phyloP scores from a whole-genome alignment of 2,888 invertebrate species.

The Scrobipalpa atriplicella region DNA sequence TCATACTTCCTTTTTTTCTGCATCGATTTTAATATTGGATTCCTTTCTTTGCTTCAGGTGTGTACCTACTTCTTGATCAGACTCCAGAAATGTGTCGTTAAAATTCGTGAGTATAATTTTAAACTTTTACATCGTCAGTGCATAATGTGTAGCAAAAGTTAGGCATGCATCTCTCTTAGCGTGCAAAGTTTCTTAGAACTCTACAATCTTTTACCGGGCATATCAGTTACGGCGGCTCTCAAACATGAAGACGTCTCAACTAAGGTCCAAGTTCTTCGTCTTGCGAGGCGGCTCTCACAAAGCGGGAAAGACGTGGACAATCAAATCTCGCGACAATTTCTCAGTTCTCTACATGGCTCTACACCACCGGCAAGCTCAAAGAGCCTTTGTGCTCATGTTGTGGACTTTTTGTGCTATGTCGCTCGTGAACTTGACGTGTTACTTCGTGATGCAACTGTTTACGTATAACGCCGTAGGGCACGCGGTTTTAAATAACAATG shows the following conservation, averaged over 20 bases:
- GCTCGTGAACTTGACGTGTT: slow-evolving; percentile 6
- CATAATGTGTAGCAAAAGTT: not conserved
- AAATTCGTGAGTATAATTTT: slow-evolving; percentile 15
- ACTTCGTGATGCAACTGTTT: slow-evolving; percentile 46
- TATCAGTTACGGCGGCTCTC: slow-evolving; percentile 54
- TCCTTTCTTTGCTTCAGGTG: slow-evolving; percentile 70
- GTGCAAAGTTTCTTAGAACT: slow-evolving; percentile 12
- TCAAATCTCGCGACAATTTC: slow-evolving; percentile 61
- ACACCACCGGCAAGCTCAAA: slow-evolving; percentile 21
- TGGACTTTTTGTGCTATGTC: slow-evolving; percentile 32
- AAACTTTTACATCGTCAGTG: not conserved
- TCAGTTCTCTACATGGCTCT: slow-evolving; percentile 17
- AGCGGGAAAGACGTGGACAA: slow-evolving; percentile 63
- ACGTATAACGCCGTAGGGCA: slow-evolving; percentile 30
- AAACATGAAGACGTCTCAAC: slow-evolving; percentile 50
- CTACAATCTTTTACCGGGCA: slow-evolving; percentile 34
- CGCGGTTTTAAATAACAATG: slow-evolving; percentile 14
- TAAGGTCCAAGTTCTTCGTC: slow-evolving; percentile 18
- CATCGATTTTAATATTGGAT: slow-evolving; percentile 37
- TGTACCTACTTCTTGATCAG: slow-evolving; percentile 42
- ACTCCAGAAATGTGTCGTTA: not conserved
- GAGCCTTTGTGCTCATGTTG: slow-evolving; percentile 18
- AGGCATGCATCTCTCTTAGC: not conserved
- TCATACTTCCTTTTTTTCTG: slow-evolving; percentile 42
- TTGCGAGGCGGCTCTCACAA: slow-evolving; percentile 51